Evolutionary conservation across 1,140 invertebrate genomes (phyloP), one percentile per base, ranked within the genome.

Genomic region (Daktulosphaira vitifoliae): DNA sequence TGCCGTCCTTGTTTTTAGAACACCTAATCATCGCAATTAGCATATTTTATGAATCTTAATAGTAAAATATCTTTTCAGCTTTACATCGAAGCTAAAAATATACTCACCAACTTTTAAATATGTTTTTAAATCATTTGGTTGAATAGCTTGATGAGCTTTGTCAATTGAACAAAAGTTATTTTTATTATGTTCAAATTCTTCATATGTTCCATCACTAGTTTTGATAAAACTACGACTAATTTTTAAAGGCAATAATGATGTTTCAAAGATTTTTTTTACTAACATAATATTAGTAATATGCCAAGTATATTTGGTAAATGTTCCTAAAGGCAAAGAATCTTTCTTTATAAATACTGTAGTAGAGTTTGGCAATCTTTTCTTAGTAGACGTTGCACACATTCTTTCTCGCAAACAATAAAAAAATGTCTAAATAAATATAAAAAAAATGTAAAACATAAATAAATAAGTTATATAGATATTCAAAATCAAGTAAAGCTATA

Each of bases 201-300:
- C 80, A 71, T 81, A 88, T 6, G 79, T 83, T 1, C 83, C 83
- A 74, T 86, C 82, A 20, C 76, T 72, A 69, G 84, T 85, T 73
- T 85, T 79, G 6, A 84, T 76, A 71, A 87, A 88, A 74, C 81
- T 84, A 68, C 82, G 76, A 2, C 81, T 83, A 8, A 86, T 78
- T 70, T 86, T 81, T 15, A 88, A 71, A 8, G 80, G 78, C 71
- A 85, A 83, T 65, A 83, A 72, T 3, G 81, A 75, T 6, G 84
- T 88, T 67, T 87, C 84, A 76, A 90, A 89, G 67, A 89, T 87
- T 71, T 84, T 81, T 69, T 87, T 86, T 0, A 89, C 80, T 67
- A 88, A 85, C 8, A 84, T 69, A 26, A 88, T 81, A 73, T 86
- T 88, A 15, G 81, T 85, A 26, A 90, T 85, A 67, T 84, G 80